Percentiles rank a stretch among this genome's conserved stretches.
phyloP scores from a whole-genome alignment of 2,888 invertebrate species.

The Tinea pellionella region DNA sequence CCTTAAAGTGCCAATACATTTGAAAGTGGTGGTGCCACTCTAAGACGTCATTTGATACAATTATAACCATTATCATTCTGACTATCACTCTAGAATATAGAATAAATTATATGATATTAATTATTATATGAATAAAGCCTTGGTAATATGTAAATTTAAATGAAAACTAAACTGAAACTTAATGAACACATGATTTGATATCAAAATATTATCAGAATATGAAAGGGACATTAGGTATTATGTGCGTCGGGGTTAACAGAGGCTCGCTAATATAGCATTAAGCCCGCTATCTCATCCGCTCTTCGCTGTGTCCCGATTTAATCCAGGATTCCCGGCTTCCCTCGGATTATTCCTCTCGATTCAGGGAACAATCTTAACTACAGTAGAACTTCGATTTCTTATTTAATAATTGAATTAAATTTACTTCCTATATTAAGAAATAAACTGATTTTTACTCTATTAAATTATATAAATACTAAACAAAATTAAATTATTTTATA shows the following conservation, averaged over 20 bases:
- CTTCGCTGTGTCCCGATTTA: slow-evolving; percentile 26
- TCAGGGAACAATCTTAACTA: slow-evolving; percentile 22
- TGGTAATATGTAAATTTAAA: not conserved
- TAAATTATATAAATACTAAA: no score
- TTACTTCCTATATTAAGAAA: not conserved
- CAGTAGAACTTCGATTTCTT: not conserved
- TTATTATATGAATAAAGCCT: not conserved
- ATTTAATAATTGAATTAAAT: not conserved
- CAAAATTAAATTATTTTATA: no score
- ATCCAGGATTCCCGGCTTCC: slow-evolving; percentile 36
- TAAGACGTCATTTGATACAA: no score
- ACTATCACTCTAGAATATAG: no score
- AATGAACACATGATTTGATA: not conserved
- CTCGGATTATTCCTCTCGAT: slow-evolving; percentile 39
- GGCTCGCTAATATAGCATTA: slow-evolving; percentile 46
- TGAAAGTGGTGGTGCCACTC: no score
- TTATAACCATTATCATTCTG: no score
- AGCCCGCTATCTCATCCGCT: slow-evolving; percentile 37
- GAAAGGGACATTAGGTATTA: not conserved
- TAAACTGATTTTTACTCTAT: no score
- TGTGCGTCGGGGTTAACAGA: not conserved
- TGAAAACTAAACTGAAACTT: not conserved
- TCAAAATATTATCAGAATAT: slow-evolving; percentile 6
- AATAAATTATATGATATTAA: no score
- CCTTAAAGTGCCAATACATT: no score